Percentiles rank a stretch among this genome's conserved stretches.
Conservation (phyloP, 2,888 invertebrate genomes). For the Strigamia crassipes region DNA sequence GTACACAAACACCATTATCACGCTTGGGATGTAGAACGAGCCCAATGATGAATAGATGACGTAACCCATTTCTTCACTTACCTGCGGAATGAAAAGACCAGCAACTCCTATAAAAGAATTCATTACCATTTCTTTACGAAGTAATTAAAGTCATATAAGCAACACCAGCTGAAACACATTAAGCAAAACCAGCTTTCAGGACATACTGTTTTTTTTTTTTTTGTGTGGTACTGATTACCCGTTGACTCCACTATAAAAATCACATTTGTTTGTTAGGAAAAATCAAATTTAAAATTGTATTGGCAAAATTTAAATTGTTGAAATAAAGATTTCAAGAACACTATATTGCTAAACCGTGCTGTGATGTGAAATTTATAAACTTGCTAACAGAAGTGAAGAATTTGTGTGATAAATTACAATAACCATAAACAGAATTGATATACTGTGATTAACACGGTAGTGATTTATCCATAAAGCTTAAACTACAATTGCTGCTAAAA, state of each 20-base stretch:
- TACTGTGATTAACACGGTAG: no score
- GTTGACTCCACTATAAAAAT: background rate
- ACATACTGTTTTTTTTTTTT: background rate
- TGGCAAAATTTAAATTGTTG: no score
- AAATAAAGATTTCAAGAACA: no score
- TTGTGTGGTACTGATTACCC: background rate
- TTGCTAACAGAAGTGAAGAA: no score
- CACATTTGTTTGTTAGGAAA: no score
- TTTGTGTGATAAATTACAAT: no score
- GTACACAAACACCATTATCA: constrained; percentile 99
- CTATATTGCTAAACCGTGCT: no score
- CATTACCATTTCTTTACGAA: constrained; percentile 10
- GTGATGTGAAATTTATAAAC: no score
- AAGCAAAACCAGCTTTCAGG: background rate
- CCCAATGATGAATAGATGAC: constrained; percentile 97
- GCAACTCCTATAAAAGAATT: constrained; percentile 1
- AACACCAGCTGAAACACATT: background rate
- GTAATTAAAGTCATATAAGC: background rate
- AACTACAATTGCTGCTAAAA: no score
- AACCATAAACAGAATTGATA: no score
- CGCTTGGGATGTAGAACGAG: constrained; percentile 98
- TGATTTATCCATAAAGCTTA: no score
- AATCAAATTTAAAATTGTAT: no score
- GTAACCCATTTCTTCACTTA: constrained; percentile 95
- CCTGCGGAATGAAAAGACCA: constrained; percentile 66